Evolutionary conservation across 2,888 invertebrate genomes (phyloP), one percentile per base, ranked within the genome.

Genomic region (Drosophila paucipuncta): DNA sequence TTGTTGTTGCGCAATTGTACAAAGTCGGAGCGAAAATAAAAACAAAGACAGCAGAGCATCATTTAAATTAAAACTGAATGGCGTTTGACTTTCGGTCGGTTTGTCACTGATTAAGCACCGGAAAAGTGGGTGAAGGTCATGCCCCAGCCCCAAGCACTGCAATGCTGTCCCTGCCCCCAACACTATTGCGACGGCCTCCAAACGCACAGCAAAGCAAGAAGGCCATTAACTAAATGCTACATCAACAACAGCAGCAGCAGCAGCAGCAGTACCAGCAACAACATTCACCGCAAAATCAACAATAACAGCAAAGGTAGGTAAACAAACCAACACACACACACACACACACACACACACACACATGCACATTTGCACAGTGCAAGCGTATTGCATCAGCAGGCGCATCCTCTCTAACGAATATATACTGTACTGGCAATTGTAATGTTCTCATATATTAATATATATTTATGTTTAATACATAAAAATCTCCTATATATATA

Each of bases 51-150:
- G 41, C 5, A 28, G 25, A 22, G 22, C 30, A 47, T 25, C 33
- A 62, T 41, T 30, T 28, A 60, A 67, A 64, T 72, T 35, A 52
- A 68, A 68, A 65, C 60, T 68, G 54, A 64, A 67, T 58, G 50
- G 41, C 53, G 22, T 85, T 89, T 75, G 86, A 86, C 83, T 76
- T 74, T 74, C 68, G 72, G 71, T 79, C 69, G 58, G 82, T 54
- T 73, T 84, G 82, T 54, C 76, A 73, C 47, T 77, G 80, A 57
- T 71, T 75, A 80, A 87, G 76, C 69, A 59, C 61, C 80, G 72
- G 64, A 80, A 91, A 57, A 91, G 91, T 91, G 87, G 91, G 91
- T 91, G 91, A 91, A 91, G 91, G 91, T 91, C 92, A 91, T 68
- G 61, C 39, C 67, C 39, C 55, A 50, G 58, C 25, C 73, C 57